Evolutionary conservation across 2,888 invertebrate species (phyloP), one percentile per base, ranked within the genome.

Genomic region (Psylliodes chrysocephalus): DNA sequence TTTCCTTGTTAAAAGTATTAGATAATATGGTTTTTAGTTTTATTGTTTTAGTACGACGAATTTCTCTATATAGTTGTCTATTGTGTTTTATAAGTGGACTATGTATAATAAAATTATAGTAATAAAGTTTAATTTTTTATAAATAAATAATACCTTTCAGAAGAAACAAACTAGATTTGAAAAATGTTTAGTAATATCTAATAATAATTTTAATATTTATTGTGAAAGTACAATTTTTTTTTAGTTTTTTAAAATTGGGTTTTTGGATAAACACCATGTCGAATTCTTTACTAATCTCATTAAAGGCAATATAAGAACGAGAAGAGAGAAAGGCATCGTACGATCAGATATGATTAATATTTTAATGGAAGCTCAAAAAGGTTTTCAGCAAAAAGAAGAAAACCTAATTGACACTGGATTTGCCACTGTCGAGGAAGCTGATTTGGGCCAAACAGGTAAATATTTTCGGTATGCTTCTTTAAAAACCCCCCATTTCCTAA

Each of bases 331-430:
- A 30, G 64, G 66, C 4, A 73, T 76, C 51, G 57, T 73, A 5
- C 49, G 76, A 47, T 74, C 71, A 2, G 77, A 77, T 59, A 85
- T 87, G 85, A 85, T 87, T 14, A 84, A 87, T 55, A 70, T 87
- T 10, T 76, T 87, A 0, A 82, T 87, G 82, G 84, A 87, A 71
- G 85, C 86, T 4, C 69, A 72, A 60, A 78, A 75, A 69, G 75
- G 76, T 12, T 10, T 53, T 2, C 66, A 70, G 15, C 56, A 70
- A 0, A 68, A 70, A 33, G 71, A 71, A 56, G 56, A 64, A 15
- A 56, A 46, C 8, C 57, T 54, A 10, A 84, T 82, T 52, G 74
- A 73, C 15, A 71, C 68, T 19, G 73, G 77, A 46, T 77, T 75
- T 60, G 73, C 77, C 1, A 70, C 72, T 14, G 75, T 73, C 2